These are phyloP conservation scores for Oceanites oceanicus DNA, from an alignment of 2,113 vertebrate species.

Conservation along the genomic window DNA sequence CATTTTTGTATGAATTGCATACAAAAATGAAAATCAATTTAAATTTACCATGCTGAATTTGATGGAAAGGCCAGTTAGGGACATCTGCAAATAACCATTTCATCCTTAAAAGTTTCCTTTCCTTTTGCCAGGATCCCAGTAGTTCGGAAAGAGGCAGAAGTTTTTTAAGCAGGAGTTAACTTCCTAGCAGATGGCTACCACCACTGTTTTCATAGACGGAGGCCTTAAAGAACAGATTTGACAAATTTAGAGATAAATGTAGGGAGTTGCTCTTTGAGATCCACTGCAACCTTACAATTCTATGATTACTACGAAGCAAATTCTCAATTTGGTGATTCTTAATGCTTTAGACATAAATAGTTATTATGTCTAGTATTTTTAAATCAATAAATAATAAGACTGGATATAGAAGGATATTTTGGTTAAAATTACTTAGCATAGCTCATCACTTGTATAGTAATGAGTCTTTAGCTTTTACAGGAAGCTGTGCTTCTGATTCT, in stretches of 20 bases:
- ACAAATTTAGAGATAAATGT: neutral
- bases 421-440: neutral
- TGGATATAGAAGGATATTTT: neutral
- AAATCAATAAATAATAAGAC: neutral
- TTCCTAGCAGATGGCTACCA: neutral
- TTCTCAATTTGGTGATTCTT: neutral
- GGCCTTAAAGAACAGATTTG: neutral
- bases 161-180: neutral
- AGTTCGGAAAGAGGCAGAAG: neutral
- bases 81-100: neutral
- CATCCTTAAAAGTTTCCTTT: neutral
- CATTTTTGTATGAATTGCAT: neutral
- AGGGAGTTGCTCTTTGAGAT: neutral
- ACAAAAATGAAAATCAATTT: constrained; percentile 3
- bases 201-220: neutral
- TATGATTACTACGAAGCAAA: accelerated
- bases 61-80: neutral
- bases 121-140: neutral
- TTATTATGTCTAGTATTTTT: neutral
- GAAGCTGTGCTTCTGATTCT: neutral
- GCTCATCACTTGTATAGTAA: neutral
- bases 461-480: neutral
- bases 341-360: neutral
- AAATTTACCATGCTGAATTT: neutral
- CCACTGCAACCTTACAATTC: neutral